Percentiles rank a stretch among this genome's conserved stretches.
phyloP scores from a whole-genome alignment of 2,113 vertebrate genomes.

The Gavialis gangeticus region DNA sequence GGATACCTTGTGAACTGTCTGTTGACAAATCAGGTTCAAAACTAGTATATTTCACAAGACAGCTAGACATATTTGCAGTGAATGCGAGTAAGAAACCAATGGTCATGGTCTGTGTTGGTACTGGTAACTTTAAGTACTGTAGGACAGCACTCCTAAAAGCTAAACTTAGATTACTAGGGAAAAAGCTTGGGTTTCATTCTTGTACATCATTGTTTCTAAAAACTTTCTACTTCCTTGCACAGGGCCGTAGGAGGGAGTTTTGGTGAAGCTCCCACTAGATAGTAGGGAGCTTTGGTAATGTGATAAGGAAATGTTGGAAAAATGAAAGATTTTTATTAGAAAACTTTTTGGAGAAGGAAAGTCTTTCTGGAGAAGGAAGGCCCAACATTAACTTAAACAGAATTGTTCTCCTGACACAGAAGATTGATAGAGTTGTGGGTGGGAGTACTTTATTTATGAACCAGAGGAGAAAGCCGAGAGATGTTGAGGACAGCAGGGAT shows the following conservation, averaged over 20 bases:
- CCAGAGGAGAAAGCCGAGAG: background rate
- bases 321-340: background rate
- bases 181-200: background rate
- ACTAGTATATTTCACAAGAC: background rate
- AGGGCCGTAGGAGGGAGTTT: too few species aligned
- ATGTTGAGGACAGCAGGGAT: background rate
- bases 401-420: background rate
- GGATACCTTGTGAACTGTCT: background rate
- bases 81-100: rapidly evolving
- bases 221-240: too few species aligned
- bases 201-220: too few species aligned
- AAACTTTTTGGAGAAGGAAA: background rate
- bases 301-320: background rate
- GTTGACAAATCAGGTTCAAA: background rate
- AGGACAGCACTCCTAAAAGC: background rate
- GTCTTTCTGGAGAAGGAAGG: background rate
- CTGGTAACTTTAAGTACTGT: background rate
- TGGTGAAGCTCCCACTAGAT: background rate
- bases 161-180: background rate
- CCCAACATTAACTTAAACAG: background rate
- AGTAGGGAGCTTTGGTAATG: background rate
- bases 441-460: background rate
- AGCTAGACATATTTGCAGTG: background rate
- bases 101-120: background rate
- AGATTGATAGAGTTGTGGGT: background rate